Percentiles rank a stretch among this genome's conserved stretches.
phyloP scores from a whole-genome alignment of 1,140 invertebrate species.

The Cotesia vestalis region DNA sequence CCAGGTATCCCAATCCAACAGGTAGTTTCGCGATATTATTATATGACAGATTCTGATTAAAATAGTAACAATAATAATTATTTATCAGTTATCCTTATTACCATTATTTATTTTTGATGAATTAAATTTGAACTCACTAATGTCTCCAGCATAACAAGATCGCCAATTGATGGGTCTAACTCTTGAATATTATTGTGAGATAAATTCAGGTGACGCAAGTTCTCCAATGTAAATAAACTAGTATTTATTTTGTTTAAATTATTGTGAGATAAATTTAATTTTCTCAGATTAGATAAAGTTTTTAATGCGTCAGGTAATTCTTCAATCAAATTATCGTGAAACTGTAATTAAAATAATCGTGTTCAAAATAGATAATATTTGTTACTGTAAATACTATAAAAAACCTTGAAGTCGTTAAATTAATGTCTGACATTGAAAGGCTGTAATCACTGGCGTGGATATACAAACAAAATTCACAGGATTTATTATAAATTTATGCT shows the following conservation, averaged over 20 bases:
- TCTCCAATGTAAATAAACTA: constrained; percentile 73
- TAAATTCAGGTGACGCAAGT: constrained; percentile 75
- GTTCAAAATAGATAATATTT: background rate
- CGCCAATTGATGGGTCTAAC: constrained; percentile 73
- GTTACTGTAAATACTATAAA: background rate
- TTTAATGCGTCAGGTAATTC: constrained; percentile 80
- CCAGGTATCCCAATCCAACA: constrained; percentile 69
- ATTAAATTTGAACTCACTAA: constrained; percentile 64
- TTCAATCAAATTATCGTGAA: constrained; percentile 82
- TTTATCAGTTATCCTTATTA: constrained; percentile 14
- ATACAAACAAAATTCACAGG: background rate
- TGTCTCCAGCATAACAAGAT: constrained; percentile 77
- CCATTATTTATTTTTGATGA: too few species aligned
- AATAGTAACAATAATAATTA: constrained; percentile 34
- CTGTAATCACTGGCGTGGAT: background rate
- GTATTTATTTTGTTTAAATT: constrained; percentile 72
- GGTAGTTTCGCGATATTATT: constrained; percentile 70
- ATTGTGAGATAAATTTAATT: constrained; percentile 84
- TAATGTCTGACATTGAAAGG: background rate
- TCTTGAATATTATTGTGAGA: constrained; percentile 71
- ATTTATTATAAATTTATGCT: constrained; percentile 7
- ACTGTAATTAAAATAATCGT: constrained; percentile 58
- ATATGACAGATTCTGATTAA: constrained; percentile 70
- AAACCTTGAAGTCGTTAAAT: background rate
- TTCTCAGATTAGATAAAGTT: constrained; percentile 75